These are phyloP conservation scores for Sylvietta virens DNA, from an alignment of 2,113 vertebrate genomes.

Conservation along the genomic window DNA sequence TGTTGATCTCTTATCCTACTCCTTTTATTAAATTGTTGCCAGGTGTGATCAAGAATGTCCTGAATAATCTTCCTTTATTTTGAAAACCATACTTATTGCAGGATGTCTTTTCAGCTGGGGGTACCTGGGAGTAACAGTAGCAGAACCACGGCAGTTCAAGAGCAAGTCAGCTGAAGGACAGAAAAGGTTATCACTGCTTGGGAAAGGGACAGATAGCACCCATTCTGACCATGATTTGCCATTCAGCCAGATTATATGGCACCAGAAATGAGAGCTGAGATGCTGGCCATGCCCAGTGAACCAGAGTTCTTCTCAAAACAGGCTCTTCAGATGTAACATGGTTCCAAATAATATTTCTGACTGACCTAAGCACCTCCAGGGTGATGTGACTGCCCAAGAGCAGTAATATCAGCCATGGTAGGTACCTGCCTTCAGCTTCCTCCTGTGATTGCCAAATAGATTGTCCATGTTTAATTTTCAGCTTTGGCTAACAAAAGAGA, in stretches of 20 bases:
- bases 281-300: background rate
- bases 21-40: background rate
- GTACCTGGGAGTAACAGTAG: background rate
- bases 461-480: background rate
- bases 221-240: background rate
- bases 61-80: background rate
- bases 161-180: background rate
- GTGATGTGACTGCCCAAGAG: background rate
- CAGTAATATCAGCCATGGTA: background rate
- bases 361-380: background rate
- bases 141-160: background rate
- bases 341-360: background rate
- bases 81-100: background rate
- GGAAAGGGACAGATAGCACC: background rate
- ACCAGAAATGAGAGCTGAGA: background rate
- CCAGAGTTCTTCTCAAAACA: background rate
- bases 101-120: background rate
- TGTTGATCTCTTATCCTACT: background rate
- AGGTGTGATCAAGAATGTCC: background rate
- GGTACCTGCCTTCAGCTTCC: background rate
- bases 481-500: background rate
- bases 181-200: background rate
- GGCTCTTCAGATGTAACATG: background rate
- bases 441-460: background rate
- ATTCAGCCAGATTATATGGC: background rate